Base-by-base conservation (phyloP, 2,113 vertebrate genomes). In the Alouatta palliata region DNA sequence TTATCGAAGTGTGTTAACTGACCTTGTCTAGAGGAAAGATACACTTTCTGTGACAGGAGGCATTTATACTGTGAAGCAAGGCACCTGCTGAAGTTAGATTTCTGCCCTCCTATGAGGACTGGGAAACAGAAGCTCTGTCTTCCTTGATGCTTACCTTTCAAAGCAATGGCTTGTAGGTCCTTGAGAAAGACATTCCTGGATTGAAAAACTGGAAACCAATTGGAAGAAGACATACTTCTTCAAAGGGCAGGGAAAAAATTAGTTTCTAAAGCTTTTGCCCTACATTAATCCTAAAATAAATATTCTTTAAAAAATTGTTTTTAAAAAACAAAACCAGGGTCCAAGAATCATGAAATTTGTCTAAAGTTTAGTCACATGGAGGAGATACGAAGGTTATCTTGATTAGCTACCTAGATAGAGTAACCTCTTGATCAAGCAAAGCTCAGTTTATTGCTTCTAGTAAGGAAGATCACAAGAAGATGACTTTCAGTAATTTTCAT, bases 111-210 rank as follows among this genome's bases (percentile, higher is more conserved):
- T 25, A 2, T 19, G 16, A 32, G 23, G 5, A 11, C 35, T 21
- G 3, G 12, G 23, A 40, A 2, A 8, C 0, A 43, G 21, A 52
- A 25, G 23, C 6, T 0, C 16, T 14, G 0, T 23, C 37, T 64
- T 49, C 35, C 19, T 37, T 19, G 45, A 58, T 20, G 4, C 20
- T 25, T 79, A 12, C 3, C 2, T 58, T 91, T 54, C 37, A 17
- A 61, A 56, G 4, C 1, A 9, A 30, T 27, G 43, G 7, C 32
- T 14, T 13, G 8, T 16, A 32, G 12, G 16, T 61, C 43, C 6
- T 35, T 11, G 54, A 20, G 71, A 43, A 82, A 40, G 58, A 45
- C 13, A 27, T 11, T 45, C 27, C 16, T 77, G 32, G 21, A 11
- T n/a, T 40, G 12, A 16, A 47, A n/a, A 81, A 4, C 16, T 68